Evolutionary conservation across 2,888 invertebrate species (phyloP).

Genomic region (Drosophila suboccidentalis): DNA sequence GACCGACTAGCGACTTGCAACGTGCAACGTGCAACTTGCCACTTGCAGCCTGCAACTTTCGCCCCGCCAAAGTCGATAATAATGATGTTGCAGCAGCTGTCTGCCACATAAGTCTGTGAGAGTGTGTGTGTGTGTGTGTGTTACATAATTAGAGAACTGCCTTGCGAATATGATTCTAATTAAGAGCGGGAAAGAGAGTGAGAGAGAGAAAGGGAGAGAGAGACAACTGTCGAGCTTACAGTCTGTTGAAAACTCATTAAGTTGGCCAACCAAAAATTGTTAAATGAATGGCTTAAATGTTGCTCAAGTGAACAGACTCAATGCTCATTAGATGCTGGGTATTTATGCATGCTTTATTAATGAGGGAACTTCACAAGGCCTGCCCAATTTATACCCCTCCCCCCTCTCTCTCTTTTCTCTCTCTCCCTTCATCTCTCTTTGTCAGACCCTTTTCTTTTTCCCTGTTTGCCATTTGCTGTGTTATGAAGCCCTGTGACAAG

Average conservation of each 20-base stretch:
- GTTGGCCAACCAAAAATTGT: slow-evolving; percentile 28
- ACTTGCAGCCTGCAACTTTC: slow-evolving; percentile 58
- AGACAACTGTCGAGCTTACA: slow-evolving; percentile 1
- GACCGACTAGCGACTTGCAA: slow-evolving; percentile 40
- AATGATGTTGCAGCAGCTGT: slow-evolving; percentile 37
- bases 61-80: slow-evolving; percentile 40
- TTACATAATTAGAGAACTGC: slow-evolving; percentile 62
- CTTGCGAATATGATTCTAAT: slow-evolving; percentile 56
- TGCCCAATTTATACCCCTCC: not conserved
- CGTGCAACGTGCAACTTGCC: slow-evolving; percentile 18
- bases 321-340: slow-evolving; percentile 37
- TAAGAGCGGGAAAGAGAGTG: slow-evolving; percentile 24
- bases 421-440: not conserved
- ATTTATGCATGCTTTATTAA: slow-evolving; percentile 58
- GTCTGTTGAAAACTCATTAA: slow-evolving; percentile 22
- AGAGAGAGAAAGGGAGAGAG: not conserved
- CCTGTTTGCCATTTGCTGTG: slow-evolving; percentile 13
- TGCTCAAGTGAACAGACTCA: slow-evolving; percentile 16
- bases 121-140: slow-evolving; percentile 3
- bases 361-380: slow-evolving; percentile 62
- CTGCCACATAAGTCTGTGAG: slow-evolving; percentile 4
- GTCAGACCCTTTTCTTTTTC: not conserved
- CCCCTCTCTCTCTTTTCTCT: not conserved
- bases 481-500: slow-evolving; percentile 60
- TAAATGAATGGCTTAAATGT: slow-evolving; percentile 41